Base-by-base conservation (phyloP, 1,140 invertebrate genomes). In the Riptortus pedestris region DNA sequence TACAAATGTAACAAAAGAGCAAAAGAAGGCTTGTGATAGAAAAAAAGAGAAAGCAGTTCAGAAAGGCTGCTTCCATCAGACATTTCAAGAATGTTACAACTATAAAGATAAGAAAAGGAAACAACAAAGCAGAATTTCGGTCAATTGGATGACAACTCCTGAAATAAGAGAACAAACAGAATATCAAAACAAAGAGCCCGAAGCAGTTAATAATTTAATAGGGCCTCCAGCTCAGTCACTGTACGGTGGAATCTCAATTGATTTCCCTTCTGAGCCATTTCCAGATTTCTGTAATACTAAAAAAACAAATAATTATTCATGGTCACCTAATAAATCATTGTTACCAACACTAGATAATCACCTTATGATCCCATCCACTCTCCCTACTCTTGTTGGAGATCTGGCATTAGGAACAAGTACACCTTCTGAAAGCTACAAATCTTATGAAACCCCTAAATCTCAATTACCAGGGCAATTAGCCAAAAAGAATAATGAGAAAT, bases 111-210 rank as follows among this genome's bases (percentile, higher is more conserved):
- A 58, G 45, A 66, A 66, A 22, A 66, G 60, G 28, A 59, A 64
- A 31, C 63, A 61, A 11, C 57, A 62, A 51, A 62, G 51, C 28
- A n/a, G 33, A 16, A 59, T 59, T 18, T 29, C 80, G 0, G 79
- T 83, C 0, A 83, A 83, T 67, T 83, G 81, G 81, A 83, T 83
- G 81, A 82, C 82, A 69, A 79, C 80, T 0, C 79, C 80, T 1
- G 79, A 79, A 55, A 22, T 16, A 16, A 27, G 57, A 18, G 33
- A 59, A 26, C 51, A 55, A 24, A 24, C 51, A 2, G 51, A 55
- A 1, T 55, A 55, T 24, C 51, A 55, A 27, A 18, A 22, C 14
- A 55, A 55, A 26, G 51, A 55, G 26, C 4, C 24, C 3, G 51
- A 55, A 24, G 16, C 26, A 14, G 24, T 24, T 14, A 55, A 22